Base-by-base conservation (phyloP, 2,888 invertebrate genomes). In the Troides aeacus region DNA sequence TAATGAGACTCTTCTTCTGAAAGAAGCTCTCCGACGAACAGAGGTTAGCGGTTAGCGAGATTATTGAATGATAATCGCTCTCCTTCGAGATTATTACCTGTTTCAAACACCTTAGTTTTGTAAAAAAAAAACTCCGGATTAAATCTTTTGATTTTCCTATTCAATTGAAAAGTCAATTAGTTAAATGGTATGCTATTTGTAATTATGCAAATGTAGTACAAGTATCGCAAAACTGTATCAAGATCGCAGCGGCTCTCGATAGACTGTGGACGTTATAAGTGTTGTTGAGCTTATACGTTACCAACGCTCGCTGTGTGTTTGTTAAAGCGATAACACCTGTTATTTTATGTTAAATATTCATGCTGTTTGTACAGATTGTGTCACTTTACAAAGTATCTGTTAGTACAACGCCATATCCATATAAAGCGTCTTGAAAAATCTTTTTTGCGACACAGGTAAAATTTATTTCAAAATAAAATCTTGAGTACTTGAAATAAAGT, bases 191-290 rank as follows among this genome's bases (percentile, higher is more conserved):
- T 15, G 46, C 46, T 10, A 46, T 12, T 46, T 46, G 46, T 50
- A 50, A 60, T 60, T 50, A 60, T 68, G 57, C 21, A 65, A 64
- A 66, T 66, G 61, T 67, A 71, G 56, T 66, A 72, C 71, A 74
- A 76, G 80, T 79, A 76, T 75, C 75, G 77, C 75, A 75, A 75
- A 77, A 77, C 71, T 68, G 72, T 72, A 79, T 82, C 83, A 73
- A 75, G 80, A 82, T 82, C 81, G 75, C 79, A 75, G 74, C 79
- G 79, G 72, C 81, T 81, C 81, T 84, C 83, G 81, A 86, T 87
- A 85, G 84, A 85, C 83, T 82, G 80, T 80, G 77, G 78, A 79
- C 86, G 84, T 83, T 83, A 85, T 85, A 87, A 86, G 80, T 77
- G 75, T 74, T 74, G 66, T 73, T 69, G 71, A 71, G 62, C 69